phyloP scores from a whole-genome alignment of 2,888 invertebrate genomes.

The Neocrepidodera transversa region DNA sequence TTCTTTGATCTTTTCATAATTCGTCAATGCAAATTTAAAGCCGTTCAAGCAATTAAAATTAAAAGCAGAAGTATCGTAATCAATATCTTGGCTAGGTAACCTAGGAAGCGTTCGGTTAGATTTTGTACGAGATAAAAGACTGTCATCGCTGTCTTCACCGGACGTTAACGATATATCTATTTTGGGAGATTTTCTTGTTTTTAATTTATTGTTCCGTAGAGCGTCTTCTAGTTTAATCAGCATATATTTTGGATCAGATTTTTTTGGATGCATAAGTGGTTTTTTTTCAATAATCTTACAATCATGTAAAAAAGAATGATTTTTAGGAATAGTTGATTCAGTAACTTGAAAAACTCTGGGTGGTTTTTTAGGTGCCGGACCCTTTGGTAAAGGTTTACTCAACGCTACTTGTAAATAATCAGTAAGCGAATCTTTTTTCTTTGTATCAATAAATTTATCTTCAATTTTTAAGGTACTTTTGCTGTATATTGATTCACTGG shows the following conservation, averaged over 20 bases:
- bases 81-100: conserved; percentile 36
- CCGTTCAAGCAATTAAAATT: conserved; percentile 59
- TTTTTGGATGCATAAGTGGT: conserved; percentile 36
- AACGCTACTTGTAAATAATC: conserved; percentile 72
- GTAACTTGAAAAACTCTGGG: conserved; percentile 67
- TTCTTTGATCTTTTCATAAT: conserved; percentile 54
- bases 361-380: conserved; percentile 79
- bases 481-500: conserved; percentile 42
- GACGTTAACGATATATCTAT: conserved; percentile 49
- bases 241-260: conserved; percentile 68
- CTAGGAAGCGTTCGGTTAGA: conserved; percentile 43
- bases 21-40: conserved; percentile 53
- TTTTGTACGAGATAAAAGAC: conserved; percentile 49
- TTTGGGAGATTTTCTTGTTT: conserved; percentile 43
- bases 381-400: conserved; percentile 71
- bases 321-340: conserved; percentile 34
- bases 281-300: conserved; percentile 34
- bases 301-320: conserved; percentile 45
- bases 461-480: conserved; percentile 49
- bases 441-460: conserved; percentile 29
- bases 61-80: conserved; percentile 33
- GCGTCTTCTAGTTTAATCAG: conserved; percentile 70
- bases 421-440: conserved; percentile 49
- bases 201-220: conserved; percentile 62
- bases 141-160: conserved; percentile 56